Percentiles rank a stretch among this genome's conserved stretches.
phyloP scores from a whole-genome alignment of 2,888 invertebrate species.

The Cantharis nigra region DNA sequence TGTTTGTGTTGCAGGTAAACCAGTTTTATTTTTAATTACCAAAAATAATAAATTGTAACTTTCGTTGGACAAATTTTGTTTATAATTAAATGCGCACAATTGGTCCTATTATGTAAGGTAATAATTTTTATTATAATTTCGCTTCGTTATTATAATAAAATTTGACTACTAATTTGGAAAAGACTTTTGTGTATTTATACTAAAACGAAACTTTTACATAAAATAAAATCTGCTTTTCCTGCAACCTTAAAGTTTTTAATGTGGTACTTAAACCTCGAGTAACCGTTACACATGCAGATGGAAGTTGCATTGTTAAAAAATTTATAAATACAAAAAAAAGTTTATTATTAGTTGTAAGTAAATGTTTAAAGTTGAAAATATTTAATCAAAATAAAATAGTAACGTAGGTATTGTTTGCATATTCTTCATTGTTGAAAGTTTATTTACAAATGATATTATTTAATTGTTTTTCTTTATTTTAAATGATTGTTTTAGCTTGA shows the following conservation, averaged over 20 bases:
- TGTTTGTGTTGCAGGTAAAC: neutral
- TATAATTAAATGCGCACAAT: neutral
- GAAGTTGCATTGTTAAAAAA: neutral
- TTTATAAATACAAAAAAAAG: neutral
- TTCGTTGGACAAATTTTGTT: neutral
- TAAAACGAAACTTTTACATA: neutral
- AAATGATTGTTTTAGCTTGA: neutral
- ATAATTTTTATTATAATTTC: neutral
- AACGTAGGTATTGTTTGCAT: constrained; percentile 18
- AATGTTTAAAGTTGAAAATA: constrained; percentile 18
- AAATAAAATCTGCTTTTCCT: constrained; percentile 5
- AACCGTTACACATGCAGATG: neutral
- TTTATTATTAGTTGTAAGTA: constrained; percentile 11
- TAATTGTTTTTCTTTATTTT: constrained; percentile 6
- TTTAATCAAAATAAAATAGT: constrained; percentile 9
- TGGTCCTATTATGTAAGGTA: too few species aligned
- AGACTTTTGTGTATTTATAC: neutral
- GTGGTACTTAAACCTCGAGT: constrained; percentile 6
- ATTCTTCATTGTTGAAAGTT: constrained; percentile 28
- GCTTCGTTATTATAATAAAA: neutral
- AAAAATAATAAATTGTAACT: neutral
- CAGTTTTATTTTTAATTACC: neutral
- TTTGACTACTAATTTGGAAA: neutral
- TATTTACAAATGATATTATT: constrained; percentile 25
- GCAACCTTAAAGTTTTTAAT: constrained; percentile 6